Percentiles rank a stretch among this genome's conserved stretches.
Evolutionary conservation across 1,140 invertebrate species (phyloP).

Genomic region (Heliconius melpomene): DNA sequence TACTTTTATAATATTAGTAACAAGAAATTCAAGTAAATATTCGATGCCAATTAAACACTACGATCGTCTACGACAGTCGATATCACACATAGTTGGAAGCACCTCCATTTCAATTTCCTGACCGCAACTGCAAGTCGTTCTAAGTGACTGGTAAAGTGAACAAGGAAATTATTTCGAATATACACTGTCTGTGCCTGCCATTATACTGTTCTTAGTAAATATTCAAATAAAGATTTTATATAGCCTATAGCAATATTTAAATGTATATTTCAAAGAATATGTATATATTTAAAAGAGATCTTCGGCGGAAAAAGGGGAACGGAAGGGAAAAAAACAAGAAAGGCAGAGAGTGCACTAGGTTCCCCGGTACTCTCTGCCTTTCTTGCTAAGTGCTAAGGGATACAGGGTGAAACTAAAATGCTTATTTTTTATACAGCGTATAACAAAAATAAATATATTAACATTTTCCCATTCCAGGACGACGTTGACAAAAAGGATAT

Average conservation of each 20-base stretch:
- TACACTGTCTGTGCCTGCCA: not conserved
- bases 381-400: not conserved
- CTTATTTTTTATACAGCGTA: not conserved
- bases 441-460: not conserved
- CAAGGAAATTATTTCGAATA: not conserved
- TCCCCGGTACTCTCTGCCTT: not conserved
- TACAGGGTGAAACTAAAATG: not conserved
- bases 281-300: no score
- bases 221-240: not conserved
- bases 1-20: no score
- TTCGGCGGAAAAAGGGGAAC: no score
- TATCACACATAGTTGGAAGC: not conserved
- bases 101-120: slow-evolving; percentile 5
- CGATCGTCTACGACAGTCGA: not conserved
- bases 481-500: slow-evolving; percentile 6
- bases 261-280: no score
- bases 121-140: not conserved
- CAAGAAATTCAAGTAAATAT: not conserved
- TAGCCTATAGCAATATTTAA: no score
- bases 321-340: no score
- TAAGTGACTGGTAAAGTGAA: not conserved
- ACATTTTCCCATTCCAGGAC: slow-evolving; percentile 3
- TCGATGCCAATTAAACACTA: not conserved
- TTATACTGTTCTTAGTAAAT: not conserved
- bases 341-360: not conserved